phyloP scores from a whole-genome alignment of 1,140 invertebrate species.

The Melitaea cinxia region DNA sequence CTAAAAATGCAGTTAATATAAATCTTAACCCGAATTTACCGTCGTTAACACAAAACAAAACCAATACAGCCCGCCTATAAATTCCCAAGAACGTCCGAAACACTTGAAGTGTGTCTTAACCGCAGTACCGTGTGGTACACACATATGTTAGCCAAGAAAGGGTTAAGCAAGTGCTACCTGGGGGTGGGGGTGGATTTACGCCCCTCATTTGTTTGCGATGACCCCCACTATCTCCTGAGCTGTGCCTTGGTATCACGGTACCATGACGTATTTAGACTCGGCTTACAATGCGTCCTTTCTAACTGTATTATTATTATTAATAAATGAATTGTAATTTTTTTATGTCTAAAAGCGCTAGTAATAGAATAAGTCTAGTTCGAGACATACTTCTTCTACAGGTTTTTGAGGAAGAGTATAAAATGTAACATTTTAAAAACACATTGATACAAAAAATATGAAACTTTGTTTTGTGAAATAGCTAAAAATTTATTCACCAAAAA shows the following conservation, averaged over 20 bases:
- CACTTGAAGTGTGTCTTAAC: conserved; percentile 76
- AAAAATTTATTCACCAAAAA: too few relatives aligned
- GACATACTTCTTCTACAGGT: too few relatives aligned
- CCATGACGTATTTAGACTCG: conserved; percentile 43
- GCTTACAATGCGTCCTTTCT: conserved; percentile 45
- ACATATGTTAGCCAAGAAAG: conserved; percentile 77
- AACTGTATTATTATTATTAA: conserved; percentile 4
- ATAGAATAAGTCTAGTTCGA: too few relatives aligned
- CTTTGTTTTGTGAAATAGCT: too few relatives aligned
- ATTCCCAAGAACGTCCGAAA: conserved; percentile 72
- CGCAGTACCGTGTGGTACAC: conserved; percentile 54
- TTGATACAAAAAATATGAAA: too few relatives aligned
- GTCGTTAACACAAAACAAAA: conserved; percentile 57
- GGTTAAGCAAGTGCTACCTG: conserved; percentile 73
- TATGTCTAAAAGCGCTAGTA: too few relatives aligned
- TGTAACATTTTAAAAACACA: too few relatives aligned
- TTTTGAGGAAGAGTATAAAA: too few relatives aligned
- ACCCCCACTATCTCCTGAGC: conserved; percentile 73
- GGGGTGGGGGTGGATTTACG: conserved; percentile 61
- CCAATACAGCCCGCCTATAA: conserved; percentile 74
- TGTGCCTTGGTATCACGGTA: conserved; percentile 63
- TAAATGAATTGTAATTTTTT: too few relatives aligned
- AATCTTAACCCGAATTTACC: conserved; percentile 31
- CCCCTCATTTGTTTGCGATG: conserved; percentile 80
- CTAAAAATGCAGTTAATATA: not conserved